Evolutionary conservation across 2,888 invertebrate genomes (phyloP).

Genomic region (Ophraella communa): DNA sequence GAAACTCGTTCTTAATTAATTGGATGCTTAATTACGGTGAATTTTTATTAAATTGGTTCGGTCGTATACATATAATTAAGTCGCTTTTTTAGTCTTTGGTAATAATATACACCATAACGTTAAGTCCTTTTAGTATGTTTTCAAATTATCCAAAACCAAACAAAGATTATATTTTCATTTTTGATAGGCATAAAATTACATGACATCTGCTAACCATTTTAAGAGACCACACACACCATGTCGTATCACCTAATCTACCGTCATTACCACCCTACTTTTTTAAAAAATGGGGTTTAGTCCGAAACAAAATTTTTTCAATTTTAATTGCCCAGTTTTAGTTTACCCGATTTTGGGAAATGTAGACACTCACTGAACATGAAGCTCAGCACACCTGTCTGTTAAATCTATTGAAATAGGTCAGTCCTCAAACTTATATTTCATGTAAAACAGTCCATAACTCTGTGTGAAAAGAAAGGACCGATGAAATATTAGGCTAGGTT

Average conservation of each 20-base stretch:
- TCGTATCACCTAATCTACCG: slow-evolving; percentile 28
- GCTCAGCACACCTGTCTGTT: slow-evolving; percentile 19
- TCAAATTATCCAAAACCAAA: slow-evolving; percentile 26
- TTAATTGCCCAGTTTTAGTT: slow-evolving; percentile 21
- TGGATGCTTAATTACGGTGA: not conserved
- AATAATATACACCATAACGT: not conserved
- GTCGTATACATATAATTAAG: not conserved
- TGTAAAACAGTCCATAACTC: too few relatives aligned
- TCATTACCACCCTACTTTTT: not conserved
- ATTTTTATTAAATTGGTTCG: not conserved
- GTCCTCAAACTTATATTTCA: not conserved
- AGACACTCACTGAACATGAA: slow-evolving; percentile 22
- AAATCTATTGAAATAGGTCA: slow-evolving; percentile 1
- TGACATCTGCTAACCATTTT: slow-evolving; percentile 49
- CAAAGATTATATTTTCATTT: slow-evolving; percentile 39
- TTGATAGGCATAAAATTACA: slow-evolving; percentile 53
- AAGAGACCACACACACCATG: slow-evolving; percentile 44
- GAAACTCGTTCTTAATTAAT: not conserved
- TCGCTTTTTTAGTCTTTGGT: not conserved
- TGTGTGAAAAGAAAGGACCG: too few relatives aligned
- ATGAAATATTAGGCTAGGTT: too few relatives aligned
- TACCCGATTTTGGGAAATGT: slow-evolving; percentile 23
- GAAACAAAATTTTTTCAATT: slow-evolving; percentile 20
- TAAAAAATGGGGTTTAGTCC: slow-evolving; percentile 11
- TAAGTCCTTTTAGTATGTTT: not conserved